These are phyloP conservation scores for Hapalemur alaotrensis DNA, from an alignment of 2,797 vertebrate species.

Conservation along the genomic window DNA sequence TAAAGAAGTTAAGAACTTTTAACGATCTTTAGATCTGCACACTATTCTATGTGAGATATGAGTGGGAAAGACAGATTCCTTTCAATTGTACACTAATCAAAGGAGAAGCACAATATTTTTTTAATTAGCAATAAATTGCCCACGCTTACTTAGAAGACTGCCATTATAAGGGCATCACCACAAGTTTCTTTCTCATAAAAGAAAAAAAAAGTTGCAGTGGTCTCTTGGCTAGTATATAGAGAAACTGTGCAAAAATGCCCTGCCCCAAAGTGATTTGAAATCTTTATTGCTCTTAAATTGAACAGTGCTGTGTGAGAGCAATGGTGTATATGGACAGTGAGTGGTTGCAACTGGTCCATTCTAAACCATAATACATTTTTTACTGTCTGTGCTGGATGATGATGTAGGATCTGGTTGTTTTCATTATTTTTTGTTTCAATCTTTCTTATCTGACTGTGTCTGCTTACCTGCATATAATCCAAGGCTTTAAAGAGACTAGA, in stretches of 20 bases:
- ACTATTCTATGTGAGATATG: background rate
- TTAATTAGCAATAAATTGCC: conserved; percentile 6
- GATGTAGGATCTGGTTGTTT: background rate
- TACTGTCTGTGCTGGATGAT: background rate
- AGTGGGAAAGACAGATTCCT: background rate
- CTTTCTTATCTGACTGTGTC: conserved; percentile 2
- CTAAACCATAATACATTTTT: background rate
- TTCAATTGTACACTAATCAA: background rate
- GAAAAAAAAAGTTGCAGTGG: background rate
- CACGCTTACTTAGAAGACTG: background rate
- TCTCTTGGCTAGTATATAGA: background rate
- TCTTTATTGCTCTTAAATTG: conserved; percentile 22
- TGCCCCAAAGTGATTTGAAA: background rate
- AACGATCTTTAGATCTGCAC: background rate
- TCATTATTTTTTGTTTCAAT: background rate
- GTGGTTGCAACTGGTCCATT: background rate
- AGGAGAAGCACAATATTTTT: background rate
- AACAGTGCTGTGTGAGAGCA: background rate
- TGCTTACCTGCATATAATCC: conserved; percentile 15
- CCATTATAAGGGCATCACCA: background rate
- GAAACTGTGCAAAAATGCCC: background rate
- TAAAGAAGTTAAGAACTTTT: conserved; percentile 16
- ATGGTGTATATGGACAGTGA: background rate
- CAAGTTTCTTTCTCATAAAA: conserved; percentile 8
- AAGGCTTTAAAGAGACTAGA: conserved; percentile 8